Evolutionary conservation across 2,797 vertebrate genomes (phyloP), one percentile per base, ranked within the genome.

Genomic region (Poliocrania exsul): DNA sequence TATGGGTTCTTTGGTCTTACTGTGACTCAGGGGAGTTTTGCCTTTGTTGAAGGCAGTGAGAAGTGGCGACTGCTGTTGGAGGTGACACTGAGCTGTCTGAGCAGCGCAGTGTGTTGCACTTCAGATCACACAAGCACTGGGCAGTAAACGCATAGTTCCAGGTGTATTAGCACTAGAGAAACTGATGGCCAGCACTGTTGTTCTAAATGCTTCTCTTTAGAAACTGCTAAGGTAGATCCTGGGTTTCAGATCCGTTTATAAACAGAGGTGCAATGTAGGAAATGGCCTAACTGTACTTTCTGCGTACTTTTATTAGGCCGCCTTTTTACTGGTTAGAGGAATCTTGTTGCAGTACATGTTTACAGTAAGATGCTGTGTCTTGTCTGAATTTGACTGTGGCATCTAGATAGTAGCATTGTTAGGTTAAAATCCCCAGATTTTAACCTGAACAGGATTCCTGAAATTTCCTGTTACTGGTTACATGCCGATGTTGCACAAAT

Each of bases 31-130:
- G 46, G 31, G 64, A 73, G 21, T 58, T 51, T 35, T 60, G 37
- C 9, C 21, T 64, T 25, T 13, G 35, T 10, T 64, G 49, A 65
- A 67, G 61, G 47, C 50, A 31, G 53, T 3, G 7, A 47, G 38
- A 54, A 33, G 23, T 20, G 65, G 26, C 0, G 0, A 7, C 38
- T 16, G n/a, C 21, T 47, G 33, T 8, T 71, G 66, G 44, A 78
- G 62, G 28, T 7, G 62, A 58, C 61, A 15, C 31, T 9, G 1
- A 65, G 60, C 46, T 24, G 37, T n/a, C 54, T 69, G 56, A 19
- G 20, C 56, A 31, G 37, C 1, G 0, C 17, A 3, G n/a, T 2
- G 5, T 0, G 0, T 10, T 24, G n/a, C 14, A 1, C 60, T 85
- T 66, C n/a, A 17, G 13, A 6, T 49, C 18, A 5, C 28, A 1